Evolutionary conservation across 2,888 invertebrate genomes (phyloP).

Genomic region (Tridacna crocea): DNA sequence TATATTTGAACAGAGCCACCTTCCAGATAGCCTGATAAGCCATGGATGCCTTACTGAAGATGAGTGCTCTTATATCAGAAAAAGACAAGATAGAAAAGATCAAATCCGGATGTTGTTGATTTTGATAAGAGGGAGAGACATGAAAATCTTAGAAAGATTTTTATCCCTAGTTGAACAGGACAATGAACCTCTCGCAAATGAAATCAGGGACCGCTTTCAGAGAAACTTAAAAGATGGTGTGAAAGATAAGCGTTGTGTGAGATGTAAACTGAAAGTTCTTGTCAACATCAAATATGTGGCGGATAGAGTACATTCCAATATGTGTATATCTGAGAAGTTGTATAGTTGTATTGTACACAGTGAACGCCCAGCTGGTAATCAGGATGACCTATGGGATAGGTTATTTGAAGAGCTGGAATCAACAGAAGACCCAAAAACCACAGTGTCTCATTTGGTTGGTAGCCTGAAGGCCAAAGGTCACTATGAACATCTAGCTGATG

Average conservation of each 20-base stretch:
- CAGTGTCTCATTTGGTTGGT: background rate
- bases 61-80: background rate
- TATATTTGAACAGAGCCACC: background rate
- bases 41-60: slow-evolving; percentile 17
- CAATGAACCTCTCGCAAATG: background rate
- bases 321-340: background rate
- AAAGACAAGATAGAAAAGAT: slow-evolving; percentile 2
- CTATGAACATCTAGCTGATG: slow-evolving; percentile 1
- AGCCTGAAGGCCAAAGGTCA: background rate
- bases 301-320: background rate
- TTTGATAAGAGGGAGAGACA: background rate
- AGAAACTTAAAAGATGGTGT: too few relatives aligned
- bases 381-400: slow-evolving; percentile 4
- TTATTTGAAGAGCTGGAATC: background rate
- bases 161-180: background rate
- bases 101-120: slow-evolving; percentile 2
- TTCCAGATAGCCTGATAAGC: background rate
- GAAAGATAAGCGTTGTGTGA: background rate
- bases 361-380: background rate
- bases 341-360: background rate
- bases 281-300: slow-evolving; percentile 9
- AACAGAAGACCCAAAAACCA: background rate
- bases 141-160: background rate
- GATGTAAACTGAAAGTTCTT: slow-evolving; percentile 3
- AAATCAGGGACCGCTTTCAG: background rate